Evolutionary conservation across 1,140 invertebrate genomes (phyloP).

Genomic region (Lucilia sericata): DNA sequence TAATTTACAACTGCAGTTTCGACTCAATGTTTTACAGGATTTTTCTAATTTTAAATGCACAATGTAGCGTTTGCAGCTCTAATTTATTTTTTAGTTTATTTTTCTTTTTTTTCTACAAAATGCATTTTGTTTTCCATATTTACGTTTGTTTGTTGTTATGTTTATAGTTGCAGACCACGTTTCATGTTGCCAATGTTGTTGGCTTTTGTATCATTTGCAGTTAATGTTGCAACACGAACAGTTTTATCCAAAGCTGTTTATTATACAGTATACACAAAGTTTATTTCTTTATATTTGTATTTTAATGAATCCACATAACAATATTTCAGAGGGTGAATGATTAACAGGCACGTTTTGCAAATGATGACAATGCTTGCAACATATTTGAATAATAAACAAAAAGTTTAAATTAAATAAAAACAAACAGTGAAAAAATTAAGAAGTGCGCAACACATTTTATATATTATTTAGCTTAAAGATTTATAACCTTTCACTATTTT

Average conservation of each 20-base stretch:
- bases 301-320: too few relatives aligned
- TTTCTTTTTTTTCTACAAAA: not conserved
- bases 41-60: constrained; percentile 9
- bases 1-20: constrained; percentile 15
- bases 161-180: constrained; percentile 35
- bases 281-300: too few relatives aligned
- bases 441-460: too few relatives aligned
- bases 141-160: not conserved
- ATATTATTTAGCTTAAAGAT: too few relatives aligned
- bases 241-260: constrained; percentile 25
- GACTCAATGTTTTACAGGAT: not conserved
- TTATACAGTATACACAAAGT: not conserved
- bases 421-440: too few relatives aligned
- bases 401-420: too few relatives aligned
- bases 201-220: constrained; percentile 37
- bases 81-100: constrained; percentile 15
- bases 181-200: constrained; percentile 16
- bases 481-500: too few relatives aligned
- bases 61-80: not conserved
- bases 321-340: too few relatives aligned
- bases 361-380: too few relatives aligned
- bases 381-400: too few relatives aligned
- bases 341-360: too few relatives aligned
- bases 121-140: not conserved
- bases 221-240: constrained; percentile 37